phyloP scores from a whole-genome alignment of 2,888 invertebrate genomes.

The Thera britannica region DNA sequence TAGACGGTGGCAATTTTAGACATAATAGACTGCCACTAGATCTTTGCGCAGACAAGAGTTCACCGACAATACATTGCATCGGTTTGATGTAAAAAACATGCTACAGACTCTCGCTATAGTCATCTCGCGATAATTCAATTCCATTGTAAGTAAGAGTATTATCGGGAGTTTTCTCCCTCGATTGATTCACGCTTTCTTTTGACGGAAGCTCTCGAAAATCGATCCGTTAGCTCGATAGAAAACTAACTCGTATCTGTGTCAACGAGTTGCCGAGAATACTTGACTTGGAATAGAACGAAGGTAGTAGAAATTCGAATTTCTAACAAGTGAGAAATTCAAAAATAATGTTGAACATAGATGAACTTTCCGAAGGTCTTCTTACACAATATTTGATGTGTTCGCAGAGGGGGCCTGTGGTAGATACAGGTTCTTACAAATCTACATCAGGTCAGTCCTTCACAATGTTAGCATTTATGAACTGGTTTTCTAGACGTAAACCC shows the following conservation, averaged over 20 bases:
- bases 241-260: conserved; percentile 6
- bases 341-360: neutral
- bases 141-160: conserved; percentile 65
- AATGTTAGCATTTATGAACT: too few relatives aligned
- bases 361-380: too few relatives aligned
- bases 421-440: too few relatives aligned
- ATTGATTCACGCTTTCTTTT: conserved; percentile 65
- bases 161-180: conserved; percentile 72
- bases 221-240: conserved; percentile 34
- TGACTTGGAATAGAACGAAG: neutral
- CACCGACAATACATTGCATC: neutral
- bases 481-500: too few relatives aligned
- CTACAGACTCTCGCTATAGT: conserved; percentile 13
- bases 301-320: neutral
- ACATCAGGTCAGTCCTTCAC: too few relatives aligned
- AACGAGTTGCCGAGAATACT: neutral
- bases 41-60: neutral
- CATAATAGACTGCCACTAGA: too few relatives aligned
- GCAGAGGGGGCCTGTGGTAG: too few relatives aligned
- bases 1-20: too few relatives aligned
- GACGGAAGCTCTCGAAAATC: conserved; percentile 35
- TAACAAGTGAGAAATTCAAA: neutral
- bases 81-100: neutral
- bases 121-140: conserved; percentile 81
- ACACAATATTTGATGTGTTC: too few relatives aligned